These are phyloP conservation scores for Drosophila chauvacae DNA, from an alignment of 1,140 invertebrate genomes.

Conservation along the genomic window DNA sequence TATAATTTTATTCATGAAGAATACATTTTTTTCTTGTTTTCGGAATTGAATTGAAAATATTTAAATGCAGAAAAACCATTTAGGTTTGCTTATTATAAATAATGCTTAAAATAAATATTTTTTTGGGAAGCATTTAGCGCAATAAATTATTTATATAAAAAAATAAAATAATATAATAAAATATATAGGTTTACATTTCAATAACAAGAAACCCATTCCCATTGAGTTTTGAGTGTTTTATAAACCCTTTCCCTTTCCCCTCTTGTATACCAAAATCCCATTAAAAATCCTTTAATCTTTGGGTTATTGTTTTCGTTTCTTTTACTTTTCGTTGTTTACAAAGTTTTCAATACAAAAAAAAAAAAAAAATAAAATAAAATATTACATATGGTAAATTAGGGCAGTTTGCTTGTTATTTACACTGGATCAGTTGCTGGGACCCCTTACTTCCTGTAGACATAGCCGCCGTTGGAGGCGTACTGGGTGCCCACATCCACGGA, in stretches of 20 bases:
- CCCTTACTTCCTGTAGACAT: constrained; percentile 79
- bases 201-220: background rate
- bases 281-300: background rate
- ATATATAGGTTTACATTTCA: too few species aligned
- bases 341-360: constrained; percentile 45
- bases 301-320: constrained; percentile 16
- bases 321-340: constrained; percentile 21
- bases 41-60: background rate
- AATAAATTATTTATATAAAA: too few species aligned
- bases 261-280: background rate
- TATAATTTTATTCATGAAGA: background rate
- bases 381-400: constrained; percentile 22
- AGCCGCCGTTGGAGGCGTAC: constrained; percentile 80
- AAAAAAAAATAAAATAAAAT: constrained; percentile 33
- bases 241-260: background rate
- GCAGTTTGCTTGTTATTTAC: constrained; percentile 47
- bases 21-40: background rate
- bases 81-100: background rate
- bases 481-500: constrained; percentile 75
- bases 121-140: too few species aligned
- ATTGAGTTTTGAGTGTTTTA: background rate
- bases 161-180: too few species aligned
- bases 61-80: background rate
- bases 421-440: constrained; percentile 32
- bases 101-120: too few species aligned